Evolutionary conservation across 2,797 vertebrate species (phyloP).

Genomic region (Decapterus maruadsi): DNA sequence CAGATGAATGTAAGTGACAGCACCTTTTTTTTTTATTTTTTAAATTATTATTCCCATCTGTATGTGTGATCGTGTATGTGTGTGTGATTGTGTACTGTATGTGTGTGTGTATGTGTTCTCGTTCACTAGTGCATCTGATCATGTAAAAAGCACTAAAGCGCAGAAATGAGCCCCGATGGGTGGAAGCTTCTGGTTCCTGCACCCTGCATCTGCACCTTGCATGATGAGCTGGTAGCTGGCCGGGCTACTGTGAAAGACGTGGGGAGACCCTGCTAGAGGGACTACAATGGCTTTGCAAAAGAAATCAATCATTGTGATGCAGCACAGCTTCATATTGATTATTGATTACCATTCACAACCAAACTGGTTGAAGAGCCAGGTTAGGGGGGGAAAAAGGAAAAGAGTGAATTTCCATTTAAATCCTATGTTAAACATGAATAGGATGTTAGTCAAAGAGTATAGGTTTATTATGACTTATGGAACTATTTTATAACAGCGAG

Average conservation of each 20-base stretch:
- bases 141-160: not conserved
- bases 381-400: not conserved
- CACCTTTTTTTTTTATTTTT: conserved; percentile 29
- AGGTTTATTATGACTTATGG: conserved; percentile 43
- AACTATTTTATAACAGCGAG: conserved; percentile 62
- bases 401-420: conserved; percentile 2
- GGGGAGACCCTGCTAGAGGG: conserved; percentile 14
- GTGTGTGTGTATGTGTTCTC: not conserved
- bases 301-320: conserved; percentile 38
- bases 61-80: no score
- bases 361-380: conserved; percentile 11
- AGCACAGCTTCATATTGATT: conserved; percentile 47
- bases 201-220: conserved; percentile 71
- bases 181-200: conserved; percentile 40
- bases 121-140: conserved; percentile 18
- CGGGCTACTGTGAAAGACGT: conserved; percentile 20
- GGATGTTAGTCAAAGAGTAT: conserved; percentile 11
- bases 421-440: conserved; percentile 22
- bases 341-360: conserved; percentile 50
- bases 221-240: conserved; percentile 41
- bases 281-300: conserved; percentile 37
- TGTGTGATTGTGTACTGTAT: no score
- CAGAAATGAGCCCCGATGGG: conserved; percentile 9
- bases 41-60: conserved; percentile 24
- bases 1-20: conserved; percentile 86